Conservation (phyloP, 2,113 vertebrate species). For the Megaceryle maxima region DNA sequence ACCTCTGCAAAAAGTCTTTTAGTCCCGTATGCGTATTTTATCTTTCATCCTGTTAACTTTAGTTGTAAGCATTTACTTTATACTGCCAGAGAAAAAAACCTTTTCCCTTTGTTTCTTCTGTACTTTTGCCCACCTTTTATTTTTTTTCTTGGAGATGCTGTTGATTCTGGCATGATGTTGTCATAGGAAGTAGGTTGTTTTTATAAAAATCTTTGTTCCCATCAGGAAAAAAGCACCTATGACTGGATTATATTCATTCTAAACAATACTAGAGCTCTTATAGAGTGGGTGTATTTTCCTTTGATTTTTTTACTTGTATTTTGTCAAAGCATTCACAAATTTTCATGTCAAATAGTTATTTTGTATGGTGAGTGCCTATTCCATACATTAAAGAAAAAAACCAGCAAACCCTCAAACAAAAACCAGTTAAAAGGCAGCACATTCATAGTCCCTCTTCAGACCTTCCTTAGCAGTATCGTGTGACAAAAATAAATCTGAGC, state of each 20-base stretch:
- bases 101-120: slow-evolving; percentile 12
- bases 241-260: not conserved
- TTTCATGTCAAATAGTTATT: not conserved
- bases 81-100: not conserved
- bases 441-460: not conserved
- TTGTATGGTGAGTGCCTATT: not conserved
- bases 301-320: not conserved
- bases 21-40: not conserved
- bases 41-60: not conserved
- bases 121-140: not conserved
- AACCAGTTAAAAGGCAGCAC: not conserved
- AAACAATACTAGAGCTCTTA: not conserved
- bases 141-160: not conserved
- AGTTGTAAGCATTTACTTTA: not conserved
- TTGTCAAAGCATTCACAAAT: not conserved
- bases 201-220: not conserved
- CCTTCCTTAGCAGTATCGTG: not conserved
- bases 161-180: not conserved
- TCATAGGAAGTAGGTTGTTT: not conserved
- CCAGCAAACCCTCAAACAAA: not conserved
- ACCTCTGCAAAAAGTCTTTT: not conserved
- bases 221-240: not conserved
- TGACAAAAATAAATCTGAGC: not conserved
- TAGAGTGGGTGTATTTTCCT: not conserved
- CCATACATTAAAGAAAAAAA: not conserved